Conservation (phyloP, 30 jellyfish, hydroid and myxozoan species). For the Mastigias papua region DNA sequence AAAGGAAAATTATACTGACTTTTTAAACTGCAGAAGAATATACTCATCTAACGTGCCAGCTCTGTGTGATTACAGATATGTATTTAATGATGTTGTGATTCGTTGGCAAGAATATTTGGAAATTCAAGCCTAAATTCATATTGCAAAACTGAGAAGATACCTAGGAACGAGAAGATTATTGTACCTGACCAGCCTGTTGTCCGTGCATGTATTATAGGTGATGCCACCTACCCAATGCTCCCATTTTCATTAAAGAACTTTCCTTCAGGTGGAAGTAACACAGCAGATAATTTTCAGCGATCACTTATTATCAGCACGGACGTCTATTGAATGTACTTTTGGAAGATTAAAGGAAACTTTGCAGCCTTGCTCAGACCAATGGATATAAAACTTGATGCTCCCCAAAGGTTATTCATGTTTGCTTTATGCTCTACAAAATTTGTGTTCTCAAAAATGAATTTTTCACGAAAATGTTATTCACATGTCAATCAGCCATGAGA, state of each 20-base stretch:
- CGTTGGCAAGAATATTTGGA: slow-evolving; percentile 21
- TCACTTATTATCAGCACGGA: slow-evolving; percentile 75
- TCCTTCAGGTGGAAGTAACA: slow-evolving; percentile 52
- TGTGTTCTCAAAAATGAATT: slow-evolving; percentile 34
- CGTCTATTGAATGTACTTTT: slow-evolving; percentile 75
- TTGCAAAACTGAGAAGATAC: slow-evolving; percentile 28
- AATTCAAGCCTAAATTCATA: slow-evolving; percentile 7
- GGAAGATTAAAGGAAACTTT: slow-evolving; percentile 53
- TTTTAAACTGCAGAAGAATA: slow-evolving; percentile 44
- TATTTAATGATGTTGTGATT: slow-evolving; percentile 45
- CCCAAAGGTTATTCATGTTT: slow-evolving; percentile 38
- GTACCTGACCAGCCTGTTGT: slow-evolving; percentile 57
- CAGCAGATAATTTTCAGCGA: slow-evolving; percentile 44
- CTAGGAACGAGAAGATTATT: slow-evolving; percentile 34
- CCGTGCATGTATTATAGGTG: slow-evolving; percentile 58
- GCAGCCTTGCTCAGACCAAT: slow-evolving; percentile 39
- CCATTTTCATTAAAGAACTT: slow-evolving; percentile 67
- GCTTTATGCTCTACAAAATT: slow-evolving; percentile 40
- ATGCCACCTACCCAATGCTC: slow-evolving; percentile 72
- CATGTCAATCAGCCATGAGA: slow-evolving; percentile 13
- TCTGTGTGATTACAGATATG: slow-evolving; percentile 59
- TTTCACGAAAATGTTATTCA: slow-evolving; percentile 15
- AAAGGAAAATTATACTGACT: slow-evolving; percentile 43
- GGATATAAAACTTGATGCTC: slow-evolving; percentile 28
- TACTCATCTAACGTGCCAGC: slow-evolving; percentile 68